phyloP scores from a whole-genome alignment of 2,113 vertebrate genomes.

The Laticauda laticaudata region DNA sequence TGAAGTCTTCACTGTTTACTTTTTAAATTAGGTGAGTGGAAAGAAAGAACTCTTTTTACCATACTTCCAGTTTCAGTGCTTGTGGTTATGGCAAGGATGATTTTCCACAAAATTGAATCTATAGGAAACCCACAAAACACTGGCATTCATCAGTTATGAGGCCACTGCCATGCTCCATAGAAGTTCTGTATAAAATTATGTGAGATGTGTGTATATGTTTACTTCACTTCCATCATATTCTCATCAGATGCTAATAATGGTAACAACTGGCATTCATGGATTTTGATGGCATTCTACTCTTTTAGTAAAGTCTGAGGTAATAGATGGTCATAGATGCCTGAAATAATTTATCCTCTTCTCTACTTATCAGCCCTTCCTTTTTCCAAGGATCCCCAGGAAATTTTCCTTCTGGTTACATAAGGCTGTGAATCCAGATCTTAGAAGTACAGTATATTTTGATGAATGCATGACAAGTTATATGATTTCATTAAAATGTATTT shows the following conservation, averaged over 20 bases:
- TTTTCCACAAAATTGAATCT: not conserved
- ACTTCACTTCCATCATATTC: not conserved
- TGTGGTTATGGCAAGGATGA: not conserved
- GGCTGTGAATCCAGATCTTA: not conserved
- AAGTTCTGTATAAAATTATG: not conserved
- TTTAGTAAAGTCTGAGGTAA: not conserved
- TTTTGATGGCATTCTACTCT: not conserved
- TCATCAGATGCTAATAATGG: not conserved
- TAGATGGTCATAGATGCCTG: not conserved
- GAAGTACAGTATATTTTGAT: not conserved
- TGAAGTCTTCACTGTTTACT: not conserved
- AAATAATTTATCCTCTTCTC: not conserved
- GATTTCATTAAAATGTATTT: not conserved
- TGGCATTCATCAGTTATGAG: not conserved
- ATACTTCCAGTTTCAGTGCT: not conserved
- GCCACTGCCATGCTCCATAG: not conserved
- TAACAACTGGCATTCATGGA: not conserved
- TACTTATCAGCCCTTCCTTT: not conserved
- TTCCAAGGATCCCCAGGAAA: not conserved
- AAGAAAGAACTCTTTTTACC: conserved; percentile 10
- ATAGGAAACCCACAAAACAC: not conserved
- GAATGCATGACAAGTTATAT: not conserved
- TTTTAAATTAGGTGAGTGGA: not conserved
- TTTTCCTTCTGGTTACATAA: not conserved
- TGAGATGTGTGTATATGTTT: not conserved